A percentile compares a stretch with the other conserved stretches of the same genome.
Conservation (phyloP, 2,113 vertebrate species). For the Xenus cinereus region DNA sequence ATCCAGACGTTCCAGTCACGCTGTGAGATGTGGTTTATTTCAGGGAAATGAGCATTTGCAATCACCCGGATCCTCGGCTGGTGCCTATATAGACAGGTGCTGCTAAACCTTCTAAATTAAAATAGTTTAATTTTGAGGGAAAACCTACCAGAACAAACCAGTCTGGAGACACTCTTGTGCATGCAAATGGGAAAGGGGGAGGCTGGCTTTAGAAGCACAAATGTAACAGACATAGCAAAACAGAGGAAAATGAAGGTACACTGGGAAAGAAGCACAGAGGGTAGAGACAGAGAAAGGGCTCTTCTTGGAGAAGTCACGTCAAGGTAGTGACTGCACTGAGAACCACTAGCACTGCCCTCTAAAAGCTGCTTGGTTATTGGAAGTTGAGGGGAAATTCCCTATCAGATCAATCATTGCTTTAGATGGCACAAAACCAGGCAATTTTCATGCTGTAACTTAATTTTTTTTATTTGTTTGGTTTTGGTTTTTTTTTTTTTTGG, state of each 20-base stretch:
- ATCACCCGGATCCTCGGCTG: neutral
- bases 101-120: constrained; percentile 6
- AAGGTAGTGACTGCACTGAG: neutral
- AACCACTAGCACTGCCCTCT: neutral
- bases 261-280: neutral
- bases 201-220: neutral
- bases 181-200: neutral
- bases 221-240: neutral
- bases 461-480: neutral
- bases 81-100: neutral
- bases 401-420: neutral
- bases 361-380: neutral
- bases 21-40: neutral
- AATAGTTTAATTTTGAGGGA: neutral
- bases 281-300: neutral
- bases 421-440: neutral
- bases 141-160: neutral
- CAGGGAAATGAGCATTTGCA: neutral
- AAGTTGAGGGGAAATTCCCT: neutral
- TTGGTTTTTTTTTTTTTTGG: neutral
- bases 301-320: neutral
- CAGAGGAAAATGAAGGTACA: neutral
- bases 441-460: neutral
- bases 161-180: neutral
- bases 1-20: neutral